Evolutionary conservation across 2,888 invertebrate genomes (phyloP).

Genomic region (Platycheirus rosarum): DNA sequence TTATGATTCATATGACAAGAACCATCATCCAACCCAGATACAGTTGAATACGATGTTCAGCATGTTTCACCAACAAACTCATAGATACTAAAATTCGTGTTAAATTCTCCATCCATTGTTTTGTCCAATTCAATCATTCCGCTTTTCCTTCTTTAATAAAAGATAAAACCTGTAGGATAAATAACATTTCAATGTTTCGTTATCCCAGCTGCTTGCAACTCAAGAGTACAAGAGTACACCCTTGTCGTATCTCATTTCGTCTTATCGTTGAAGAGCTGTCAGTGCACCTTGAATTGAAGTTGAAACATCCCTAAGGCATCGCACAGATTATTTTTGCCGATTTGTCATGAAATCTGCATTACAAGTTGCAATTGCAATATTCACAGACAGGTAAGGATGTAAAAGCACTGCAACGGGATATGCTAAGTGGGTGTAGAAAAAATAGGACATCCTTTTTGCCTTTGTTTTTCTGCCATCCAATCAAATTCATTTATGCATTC

Average conservation of each 20-base stretch:
- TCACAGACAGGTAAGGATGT: conserved; percentile 42
- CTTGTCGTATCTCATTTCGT: conserved; percentile 28
- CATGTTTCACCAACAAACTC: conserved; percentile 2
- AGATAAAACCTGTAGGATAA: conserved; percentile 32
- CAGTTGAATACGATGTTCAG: background rate
- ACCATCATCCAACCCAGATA: background rate
- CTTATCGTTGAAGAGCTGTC: conserved; percentile 54
- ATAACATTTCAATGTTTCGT: conserved; percentile 41
- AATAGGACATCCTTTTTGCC: conserved; percentile 33
- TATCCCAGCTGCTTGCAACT: conserved; percentile 38
- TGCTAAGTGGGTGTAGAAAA: conserved; percentile 32
- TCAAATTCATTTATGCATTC: conserved; percentile 25
- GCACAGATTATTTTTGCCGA: conserved; percentile 15
- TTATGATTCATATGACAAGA: conserved; percentile 29
- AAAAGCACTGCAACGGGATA: conserved; percentile 32
- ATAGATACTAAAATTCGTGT: conserved; percentile 50
- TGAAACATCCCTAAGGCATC: conserved; percentile 45
- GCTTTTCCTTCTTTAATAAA: background rate
- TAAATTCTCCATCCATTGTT: conserved; percentile 19
- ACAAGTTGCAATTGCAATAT: conserved; percentile 50
- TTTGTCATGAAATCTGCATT: conserved; percentile 52
- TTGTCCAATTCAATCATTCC: conserved; percentile 58
- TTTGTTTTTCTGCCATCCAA: background rate
- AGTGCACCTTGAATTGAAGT: conserved; percentile 53
- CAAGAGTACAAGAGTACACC: conserved; percentile 47